These are phyloP conservation scores for Eurystomus glaucurus DNA, from an alignment of 2,797 vertebrate species.

Conservation along the genomic window DNA sequence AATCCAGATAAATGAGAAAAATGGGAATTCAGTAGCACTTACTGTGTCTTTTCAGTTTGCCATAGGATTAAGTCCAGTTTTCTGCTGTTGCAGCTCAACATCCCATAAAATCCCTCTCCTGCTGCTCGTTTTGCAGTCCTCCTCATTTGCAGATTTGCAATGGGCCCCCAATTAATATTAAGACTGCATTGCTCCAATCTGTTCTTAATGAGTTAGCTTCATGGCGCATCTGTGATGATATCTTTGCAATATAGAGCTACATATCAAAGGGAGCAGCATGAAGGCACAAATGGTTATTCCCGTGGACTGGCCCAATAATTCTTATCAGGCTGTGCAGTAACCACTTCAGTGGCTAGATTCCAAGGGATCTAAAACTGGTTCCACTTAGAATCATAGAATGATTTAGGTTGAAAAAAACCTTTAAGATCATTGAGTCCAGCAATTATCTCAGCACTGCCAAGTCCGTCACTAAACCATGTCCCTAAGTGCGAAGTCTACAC, in stretches of 20 bases:
- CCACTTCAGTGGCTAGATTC: not conserved
- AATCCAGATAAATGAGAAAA: not conserved
- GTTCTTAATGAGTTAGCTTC: not conserved
- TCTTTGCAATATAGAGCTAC: not conserved
- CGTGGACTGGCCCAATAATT: not conserved
- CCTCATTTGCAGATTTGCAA: not conserved
- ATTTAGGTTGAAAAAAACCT: not conserved
- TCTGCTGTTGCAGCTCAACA: not conserved
- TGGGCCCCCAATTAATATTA: accelerated
- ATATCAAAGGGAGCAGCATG: accelerated
- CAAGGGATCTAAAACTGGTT: not conserved
- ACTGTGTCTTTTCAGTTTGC: not conserved
- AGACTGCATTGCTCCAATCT: accelerated
- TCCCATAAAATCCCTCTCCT: not conserved
- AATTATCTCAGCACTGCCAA: not conserved
- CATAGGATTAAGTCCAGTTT: not conserved
- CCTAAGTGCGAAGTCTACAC: not conserved
- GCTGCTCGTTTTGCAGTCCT: not conserved
- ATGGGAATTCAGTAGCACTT: not conserved
- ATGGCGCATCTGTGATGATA: accelerated
- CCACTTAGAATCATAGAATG: not conserved
- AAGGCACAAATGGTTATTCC: not conserved
- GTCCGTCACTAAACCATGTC: not conserved
- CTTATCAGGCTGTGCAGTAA: not conserved
- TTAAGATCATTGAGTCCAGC: not conserved